phyloP scores from a whole-genome alignment of 2,888 invertebrate species.

The Monoplex corrugatus region DNA sequence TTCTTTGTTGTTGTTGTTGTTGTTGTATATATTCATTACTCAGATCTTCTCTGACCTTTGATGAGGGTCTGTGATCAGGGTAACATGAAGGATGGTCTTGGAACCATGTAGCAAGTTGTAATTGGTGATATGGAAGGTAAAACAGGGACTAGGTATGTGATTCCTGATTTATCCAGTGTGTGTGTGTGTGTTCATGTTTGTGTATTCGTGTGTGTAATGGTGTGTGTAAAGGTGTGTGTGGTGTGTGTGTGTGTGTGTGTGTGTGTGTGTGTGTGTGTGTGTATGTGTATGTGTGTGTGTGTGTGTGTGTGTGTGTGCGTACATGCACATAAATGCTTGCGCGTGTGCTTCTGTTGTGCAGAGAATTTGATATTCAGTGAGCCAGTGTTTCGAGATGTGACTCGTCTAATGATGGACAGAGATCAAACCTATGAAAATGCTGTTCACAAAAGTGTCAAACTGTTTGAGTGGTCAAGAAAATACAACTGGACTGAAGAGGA shows the following conservation, averaged over 20 bases:
- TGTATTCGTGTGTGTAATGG: no score
- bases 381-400: slow-evolving; percentile 63
- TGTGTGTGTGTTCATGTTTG: no score
- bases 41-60: background rate
- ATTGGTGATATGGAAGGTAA: no score
- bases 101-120: no score
- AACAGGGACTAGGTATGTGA: no score
- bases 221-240: no score
- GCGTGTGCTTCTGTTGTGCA: no score
- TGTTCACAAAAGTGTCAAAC: slow-evolving; percentile 58
- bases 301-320: background rate
- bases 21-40: background rate
- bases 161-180: no score
- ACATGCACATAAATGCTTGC: background rate
- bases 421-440: slow-evolving; percentile 65
- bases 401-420: slow-evolving; percentile 56
- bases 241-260: background rate
- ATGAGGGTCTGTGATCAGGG: no score
- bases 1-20: no score
- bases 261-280: slow-evolving; percentile 39
- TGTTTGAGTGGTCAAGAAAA: slow-evolving; percentile 57
- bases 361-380: slow-evolving; percentile 67
- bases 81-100: no score
- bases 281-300: no score
- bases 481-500: slow-evolving; percentile 68